Evolutionary conservation across 1,140 invertebrate species (phyloP).

Genomic region (Brachionus sp.): DNA sequence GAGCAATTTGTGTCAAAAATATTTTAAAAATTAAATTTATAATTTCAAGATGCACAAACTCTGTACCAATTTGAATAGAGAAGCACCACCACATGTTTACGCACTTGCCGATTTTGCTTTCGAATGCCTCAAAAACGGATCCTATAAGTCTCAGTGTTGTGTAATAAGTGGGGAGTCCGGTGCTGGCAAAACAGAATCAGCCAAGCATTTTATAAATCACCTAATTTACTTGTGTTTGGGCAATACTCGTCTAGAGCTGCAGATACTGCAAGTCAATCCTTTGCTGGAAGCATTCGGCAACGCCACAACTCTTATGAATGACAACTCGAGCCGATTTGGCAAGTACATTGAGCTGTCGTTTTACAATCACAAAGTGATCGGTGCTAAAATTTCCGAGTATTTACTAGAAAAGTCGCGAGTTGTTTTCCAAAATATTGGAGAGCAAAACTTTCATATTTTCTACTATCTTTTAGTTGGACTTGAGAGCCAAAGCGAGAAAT

Average conservation of each 20-base stretch:
- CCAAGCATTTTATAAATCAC: constrained; percentile 75
- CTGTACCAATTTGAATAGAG: constrained; percentile 95
- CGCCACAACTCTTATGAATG: constrained; percentile 90
- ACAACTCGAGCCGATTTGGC: constrained; percentile 85
- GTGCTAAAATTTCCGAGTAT: constrained; percentile 74
- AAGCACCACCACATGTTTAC: constrained; percentile 94
- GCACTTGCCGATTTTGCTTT: constrained; percentile 97
- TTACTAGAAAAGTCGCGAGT: constrained; percentile 73
- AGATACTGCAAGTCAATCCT: constrained; percentile 92
- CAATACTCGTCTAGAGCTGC: constrained; percentile 67
- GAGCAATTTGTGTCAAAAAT: no score
- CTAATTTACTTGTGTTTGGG: constrained; percentile 61
- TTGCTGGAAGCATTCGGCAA: constrained; percentile 90
- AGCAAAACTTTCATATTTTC: constrained; percentile 76
- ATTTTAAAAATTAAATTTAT: no score
- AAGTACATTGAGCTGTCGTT: constrained; percentile 81
- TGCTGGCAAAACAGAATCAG: constrained; percentile 76
- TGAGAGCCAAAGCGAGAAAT: constrained; percentile 48
- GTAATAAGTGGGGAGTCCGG: constrained; percentile 76
- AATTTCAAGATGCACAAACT: constrained; percentile 74
- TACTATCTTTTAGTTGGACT: constrained; percentile 67
- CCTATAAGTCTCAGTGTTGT: constrained; percentile 72
- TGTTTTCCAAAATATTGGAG: constrained; percentile 66
- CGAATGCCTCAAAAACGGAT: constrained; percentile 85
- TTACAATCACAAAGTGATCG: constrained; percentile 69